Evolutionary conservation across 2,888 invertebrate species (phyloP), one percentile per base, ranked within the genome.

Genomic region (Parnassius smintheus): DNA sequence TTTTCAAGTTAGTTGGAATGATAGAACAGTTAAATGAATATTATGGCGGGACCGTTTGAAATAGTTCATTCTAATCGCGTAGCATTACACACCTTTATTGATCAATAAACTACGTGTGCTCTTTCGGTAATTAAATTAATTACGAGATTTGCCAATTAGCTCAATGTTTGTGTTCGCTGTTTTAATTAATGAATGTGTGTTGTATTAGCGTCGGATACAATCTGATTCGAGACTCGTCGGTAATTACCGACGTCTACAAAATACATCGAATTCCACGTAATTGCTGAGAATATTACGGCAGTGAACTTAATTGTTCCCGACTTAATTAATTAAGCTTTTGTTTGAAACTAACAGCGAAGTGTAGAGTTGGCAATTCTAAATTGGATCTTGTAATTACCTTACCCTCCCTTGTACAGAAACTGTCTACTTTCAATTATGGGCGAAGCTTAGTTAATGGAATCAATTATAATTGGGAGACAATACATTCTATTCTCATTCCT

Each of bases 261-360:
- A 91, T 86, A 88, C 86, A 85, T 85, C 85, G 86, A 87, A 89
- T 89, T 85, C 89, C 85, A 80, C 85, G 86, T 91, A 90, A 91
- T 90, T 89, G 86, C 88, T 88, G 91, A 85, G 90, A 91, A 90
- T 91, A 90, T 90, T 90, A 89, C 88, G 86, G 86, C 88, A 86
- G 82, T 86, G 87, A 89, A 87, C 89, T 91, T 91, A 91, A 91
- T 91, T 91, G 91, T 91, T 91, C 89, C 88, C 88, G 89, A 89
- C 90, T 90, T 91, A 91, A 91, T 91, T 91, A 91, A 91, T 91
- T 91, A 91, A 91, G 91, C 90, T 91, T 90, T 91, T 91, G 91
- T 91, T 91, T 91, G 90, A 89, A 91, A 91, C 91, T 91, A 91
- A 88, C 91, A 89, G 91, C 90, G 89, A 90, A 90, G 90, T 91